Base-by-base conservation (phyloP, 2,888 invertebrate species). In the Ferrisia virgata region DNA sequence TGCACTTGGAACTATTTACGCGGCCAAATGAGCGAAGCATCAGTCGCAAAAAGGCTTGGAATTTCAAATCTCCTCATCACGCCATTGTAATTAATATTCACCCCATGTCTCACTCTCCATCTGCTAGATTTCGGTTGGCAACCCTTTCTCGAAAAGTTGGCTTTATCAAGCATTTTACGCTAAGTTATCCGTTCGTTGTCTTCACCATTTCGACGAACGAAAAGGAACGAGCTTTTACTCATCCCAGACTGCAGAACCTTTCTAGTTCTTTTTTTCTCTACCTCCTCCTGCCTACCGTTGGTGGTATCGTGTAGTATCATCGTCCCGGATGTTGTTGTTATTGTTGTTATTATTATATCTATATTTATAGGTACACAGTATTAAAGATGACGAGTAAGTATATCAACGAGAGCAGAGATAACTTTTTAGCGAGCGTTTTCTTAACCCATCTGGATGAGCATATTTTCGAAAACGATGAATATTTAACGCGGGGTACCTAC, bases 381-480 rank as follows among this genome's bases (percentile, higher is more conserved):
- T 76, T 40, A 25, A 78, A 31, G 78, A 78, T 78, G 78, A 78
- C 36, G 78, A 78, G 36, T 36, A 78, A 78, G 36, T 36, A 78
- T 36, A 36, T 31, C 31, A 76, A 76, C 53, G 53, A 53, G 53
- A 53, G 53, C 53, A 53, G 53, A 53, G 53, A 53, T 53, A 69
- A 69, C 69, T 69, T 69, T 69, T 69, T 69, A 53, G 53, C 9
- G 22, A 53, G 31, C 69, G n/a, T 31, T 69, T 69, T 69, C 69
- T 69, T 31, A 28, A 13, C 64, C 25, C 64, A 28, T 64, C 64
- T 64, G 8, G 40, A 40, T 40, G 28, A 64, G 22, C 31, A 15
- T 69, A 18, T n/a, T 69, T 69, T 69, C 69, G 31, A 69, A 28
- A 69, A 69, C 31, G 31, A 69, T 69, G 69, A 69, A 69, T 69